Evolutionary conservation across 2,888 invertebrate species (phyloP).

Genomic region (Sycophila texana): DNA sequence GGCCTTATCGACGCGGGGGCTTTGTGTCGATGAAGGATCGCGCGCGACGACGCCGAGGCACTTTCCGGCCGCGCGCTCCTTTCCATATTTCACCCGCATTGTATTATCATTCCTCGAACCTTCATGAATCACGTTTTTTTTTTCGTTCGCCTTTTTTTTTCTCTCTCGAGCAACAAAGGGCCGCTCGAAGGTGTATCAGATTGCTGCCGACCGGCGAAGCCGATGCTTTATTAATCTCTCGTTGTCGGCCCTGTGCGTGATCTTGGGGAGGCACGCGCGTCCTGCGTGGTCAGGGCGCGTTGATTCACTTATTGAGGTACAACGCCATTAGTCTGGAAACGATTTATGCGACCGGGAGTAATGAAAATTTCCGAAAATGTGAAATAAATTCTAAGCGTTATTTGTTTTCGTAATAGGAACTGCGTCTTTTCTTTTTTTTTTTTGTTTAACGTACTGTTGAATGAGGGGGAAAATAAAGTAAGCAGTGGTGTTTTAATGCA

Average conservation of each 20-base stretch:
- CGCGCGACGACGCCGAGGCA: constrained; percentile 63
- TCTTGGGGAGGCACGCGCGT: not conserved
- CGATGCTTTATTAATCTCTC: constrained; percentile 38
- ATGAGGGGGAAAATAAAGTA: too few relatives aligned
- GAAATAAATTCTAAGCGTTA: too few relatives aligned
- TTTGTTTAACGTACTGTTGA: too few relatives aligned
- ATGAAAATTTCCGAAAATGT: too few relatives aligned
- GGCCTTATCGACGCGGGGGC: constrained; percentile 71
- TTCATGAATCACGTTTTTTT: constrained; percentile 46
- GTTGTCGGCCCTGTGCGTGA: not conserved
- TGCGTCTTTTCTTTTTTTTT: too few relatives aligned
- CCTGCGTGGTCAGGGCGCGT: too few relatives aligned
- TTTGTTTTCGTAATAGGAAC: too few relatives aligned
- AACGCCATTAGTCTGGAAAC: too few relatives aligned
- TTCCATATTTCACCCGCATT: constrained; percentile 61
- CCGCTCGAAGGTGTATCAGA: not conserved
- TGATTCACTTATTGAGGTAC: too few relatives aligned
- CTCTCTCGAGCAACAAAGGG: not conserved
- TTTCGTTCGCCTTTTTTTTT: constrained; percentile 16
- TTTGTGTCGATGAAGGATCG: constrained; percentile 74
- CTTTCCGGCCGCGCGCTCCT: constrained; percentile 69
- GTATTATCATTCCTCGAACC: constrained; percentile 71
- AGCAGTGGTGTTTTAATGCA: too few relatives aligned
- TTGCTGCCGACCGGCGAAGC: constrained; percentile 1
- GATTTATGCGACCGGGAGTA: too few relatives aligned